phyloP scores from a whole-genome alignment of 2,113 vertebrate species.

The Chrysochloris asiatica region DNA sequence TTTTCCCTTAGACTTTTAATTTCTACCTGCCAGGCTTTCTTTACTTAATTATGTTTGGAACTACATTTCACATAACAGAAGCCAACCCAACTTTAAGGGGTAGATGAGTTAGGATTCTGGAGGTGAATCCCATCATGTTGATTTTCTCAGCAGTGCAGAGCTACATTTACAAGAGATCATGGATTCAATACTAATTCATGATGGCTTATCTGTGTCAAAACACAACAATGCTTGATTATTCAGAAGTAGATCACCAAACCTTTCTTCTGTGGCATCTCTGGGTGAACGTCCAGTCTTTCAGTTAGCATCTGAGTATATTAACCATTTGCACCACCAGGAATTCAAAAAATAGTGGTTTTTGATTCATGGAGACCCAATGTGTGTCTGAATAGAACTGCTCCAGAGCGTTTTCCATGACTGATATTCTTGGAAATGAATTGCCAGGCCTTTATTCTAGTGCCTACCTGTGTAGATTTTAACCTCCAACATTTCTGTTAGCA shows the following conservation, averaged over 20 bases:
- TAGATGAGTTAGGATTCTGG: not conserved
- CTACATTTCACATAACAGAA: constrained; percentile 39
- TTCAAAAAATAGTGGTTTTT: no score
- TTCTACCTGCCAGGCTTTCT: constrained; percentile 30
- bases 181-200: no score
- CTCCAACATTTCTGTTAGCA: not conserved
- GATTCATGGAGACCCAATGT: no score
- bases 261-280: no score
- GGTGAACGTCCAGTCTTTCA: no score
- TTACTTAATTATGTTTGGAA: constrained; percentile 36
- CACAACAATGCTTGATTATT: no score
- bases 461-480: not conserved
- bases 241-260: no score
- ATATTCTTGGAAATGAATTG: not conserved
- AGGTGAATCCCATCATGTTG: not conserved
- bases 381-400: no score
- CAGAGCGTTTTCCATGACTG: no score
- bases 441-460: not conserved
- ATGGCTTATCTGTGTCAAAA: no score
- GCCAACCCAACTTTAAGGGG: constrained; percentile 14
- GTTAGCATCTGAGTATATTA: no score
- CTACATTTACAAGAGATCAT: not conserved
- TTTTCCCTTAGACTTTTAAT: constrained; percentile 37
- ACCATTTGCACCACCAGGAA: no score
- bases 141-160: not conserved